Percentiles rank a stretch among this genome's conserved stretches.
These are phyloP conservation scores for Heliothis subflexa DNA, from an alignment of 1,140 invertebrate genomes.

Conservation along the genomic window DNA sequence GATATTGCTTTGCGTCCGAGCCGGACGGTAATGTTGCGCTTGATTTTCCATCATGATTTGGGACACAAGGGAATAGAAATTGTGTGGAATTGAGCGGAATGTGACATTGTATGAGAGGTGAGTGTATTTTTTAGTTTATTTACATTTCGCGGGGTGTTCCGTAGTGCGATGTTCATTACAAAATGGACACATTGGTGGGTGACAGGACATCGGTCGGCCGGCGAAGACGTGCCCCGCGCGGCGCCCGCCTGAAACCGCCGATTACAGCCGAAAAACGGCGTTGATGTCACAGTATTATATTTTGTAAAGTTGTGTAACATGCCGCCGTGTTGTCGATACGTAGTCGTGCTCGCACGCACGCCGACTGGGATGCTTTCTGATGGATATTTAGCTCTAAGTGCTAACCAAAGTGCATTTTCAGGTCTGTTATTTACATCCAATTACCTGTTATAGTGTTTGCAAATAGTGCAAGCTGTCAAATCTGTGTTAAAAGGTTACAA, in stretches of 20 bases:
- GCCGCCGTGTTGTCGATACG: slow-evolving; percentile 53
- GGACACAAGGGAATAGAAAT: slow-evolving; percentile 78
- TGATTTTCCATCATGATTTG: slow-evolving; percentile 83
- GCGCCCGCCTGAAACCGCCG: slow-evolving; percentile 50
- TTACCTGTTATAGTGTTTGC: slow-evolving; percentile 37
- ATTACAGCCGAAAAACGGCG: slow-evolving; percentile 41
- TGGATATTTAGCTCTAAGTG: slow-evolving; percentile 1
- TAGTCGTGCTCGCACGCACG: slow-evolving; percentile 6
- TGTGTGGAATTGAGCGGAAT: slow-evolving; percentile 85
- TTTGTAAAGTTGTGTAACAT: slow-evolving; percentile 75
- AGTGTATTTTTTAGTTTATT: slow-evolving; percentile 81
- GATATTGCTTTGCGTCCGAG: slow-evolving; percentile 82
- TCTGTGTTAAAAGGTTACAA: slow-evolving; percentile 26
- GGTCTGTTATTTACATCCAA: slow-evolving; percentile 17
- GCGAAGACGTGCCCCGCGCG: slow-evolving; percentile 62
- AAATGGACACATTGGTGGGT: slow-evolving; percentile 77
- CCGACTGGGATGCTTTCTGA: slow-evolving; percentile 12
- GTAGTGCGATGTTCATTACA: slow-evolving; percentile 67
- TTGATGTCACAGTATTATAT: slow-evolving; percentile 44
- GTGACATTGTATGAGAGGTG: slow-evolving; percentile 86
- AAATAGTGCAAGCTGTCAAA: slow-evolving; percentile 44
- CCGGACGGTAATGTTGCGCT: slow-evolving; percentile 82
- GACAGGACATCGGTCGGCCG: slow-evolving; percentile 68
- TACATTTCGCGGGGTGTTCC: slow-evolving; percentile 73
- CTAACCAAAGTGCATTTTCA: neutral